Conservation (phyloP, 92 coral and sea anemone species). For the Blastomussa wellsi region DNA sequence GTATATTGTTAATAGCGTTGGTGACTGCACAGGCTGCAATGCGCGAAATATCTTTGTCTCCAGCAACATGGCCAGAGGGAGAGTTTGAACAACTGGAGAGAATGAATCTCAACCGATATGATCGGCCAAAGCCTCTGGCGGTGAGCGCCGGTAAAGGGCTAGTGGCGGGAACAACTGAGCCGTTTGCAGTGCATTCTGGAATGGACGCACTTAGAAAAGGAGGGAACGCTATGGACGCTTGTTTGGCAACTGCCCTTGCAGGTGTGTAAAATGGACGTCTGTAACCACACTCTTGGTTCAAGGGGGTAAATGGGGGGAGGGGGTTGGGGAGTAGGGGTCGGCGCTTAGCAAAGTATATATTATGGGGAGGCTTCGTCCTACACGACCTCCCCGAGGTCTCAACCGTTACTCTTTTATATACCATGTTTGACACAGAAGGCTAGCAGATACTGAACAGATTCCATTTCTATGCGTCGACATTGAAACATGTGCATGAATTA, state of each 20-base stretch:
- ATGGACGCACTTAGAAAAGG: constrained; percentile 77
- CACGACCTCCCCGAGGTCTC: too few species aligned
- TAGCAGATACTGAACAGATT: too few species aligned
- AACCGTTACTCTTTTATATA: too few species aligned
- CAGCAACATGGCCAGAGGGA: constrained; percentile 65
- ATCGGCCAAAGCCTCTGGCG: constrained; percentile 71
- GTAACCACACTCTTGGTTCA: not conserved
- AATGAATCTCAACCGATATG: constrained; percentile 33
- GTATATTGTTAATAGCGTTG: not conserved
- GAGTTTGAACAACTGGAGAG: constrained; percentile 66
- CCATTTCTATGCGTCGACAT: too few species aligned
- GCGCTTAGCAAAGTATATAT: too few species aligned
- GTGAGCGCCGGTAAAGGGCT: constrained; percentile 67
- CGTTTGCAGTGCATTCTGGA: constrained; percentile 82
- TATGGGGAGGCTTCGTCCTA: too few species aligned
- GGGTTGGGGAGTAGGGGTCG: not conserved
- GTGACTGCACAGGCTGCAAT: not conserved
- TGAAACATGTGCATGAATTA: too few species aligned
- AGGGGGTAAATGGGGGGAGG: not conserved
- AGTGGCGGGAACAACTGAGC: constrained; percentile 72
- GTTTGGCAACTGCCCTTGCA: constrained; percentile 77
- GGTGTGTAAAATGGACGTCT: constrained; percentile 27
- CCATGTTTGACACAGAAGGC: too few species aligned
- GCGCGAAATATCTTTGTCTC: constrained; percentile 53
- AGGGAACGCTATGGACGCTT: constrained; percentile 87